Conservation (phyloP, 2,888 invertebrate genomes). For the Zootermopsis nevadensis region DNA sequence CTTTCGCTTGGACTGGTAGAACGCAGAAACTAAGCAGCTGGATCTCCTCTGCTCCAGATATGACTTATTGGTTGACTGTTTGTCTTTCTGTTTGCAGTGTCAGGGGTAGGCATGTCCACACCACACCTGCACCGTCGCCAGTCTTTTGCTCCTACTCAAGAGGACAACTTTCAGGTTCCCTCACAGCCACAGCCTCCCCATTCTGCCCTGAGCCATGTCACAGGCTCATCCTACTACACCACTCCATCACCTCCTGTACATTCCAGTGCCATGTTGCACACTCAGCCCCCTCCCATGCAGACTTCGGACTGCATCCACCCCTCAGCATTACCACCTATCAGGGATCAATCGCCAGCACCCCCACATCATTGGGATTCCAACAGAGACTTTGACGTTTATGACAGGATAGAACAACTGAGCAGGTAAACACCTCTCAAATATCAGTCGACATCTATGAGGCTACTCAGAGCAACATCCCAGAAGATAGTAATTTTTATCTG, state of each 20-base stretch:
- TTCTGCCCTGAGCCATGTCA: constrained; percentile 52
- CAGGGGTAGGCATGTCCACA: constrained; percentile 41
- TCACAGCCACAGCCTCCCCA: constrained; percentile 58
- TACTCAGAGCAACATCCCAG: too few species aligned
- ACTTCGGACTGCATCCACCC: constrained; percentile 26
- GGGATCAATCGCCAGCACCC: constrained; percentile 60
- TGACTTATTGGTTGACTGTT: too few species aligned
- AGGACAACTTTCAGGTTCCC: constrained; percentile 56
- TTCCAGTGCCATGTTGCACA: constrained; percentile 53
- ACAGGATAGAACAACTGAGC: constrained; percentile 76
- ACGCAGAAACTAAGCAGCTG: too few species aligned
- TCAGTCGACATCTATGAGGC: too few species aligned
- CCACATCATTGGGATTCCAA: constrained; percentile 54
- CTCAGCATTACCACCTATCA: neutral
- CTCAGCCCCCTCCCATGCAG: constrained; percentile 11
- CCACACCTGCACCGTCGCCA: constrained; percentile 42
- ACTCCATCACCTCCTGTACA: constrained; percentile 63
- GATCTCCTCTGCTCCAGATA: too few species aligned
- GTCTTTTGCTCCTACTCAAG: constrained; percentile 33
- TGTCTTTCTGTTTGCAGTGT: neutral
- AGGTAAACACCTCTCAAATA: constrained; percentile 63
- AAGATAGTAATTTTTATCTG: neutral
- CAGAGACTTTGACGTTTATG: constrained; percentile 66
- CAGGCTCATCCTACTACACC: constrained; percentile 63
- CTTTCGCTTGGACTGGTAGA: too few species aligned